phyloP scores from a whole-genome alignment of 2,113 vertebrate species.

The Zeus faber region DNA sequence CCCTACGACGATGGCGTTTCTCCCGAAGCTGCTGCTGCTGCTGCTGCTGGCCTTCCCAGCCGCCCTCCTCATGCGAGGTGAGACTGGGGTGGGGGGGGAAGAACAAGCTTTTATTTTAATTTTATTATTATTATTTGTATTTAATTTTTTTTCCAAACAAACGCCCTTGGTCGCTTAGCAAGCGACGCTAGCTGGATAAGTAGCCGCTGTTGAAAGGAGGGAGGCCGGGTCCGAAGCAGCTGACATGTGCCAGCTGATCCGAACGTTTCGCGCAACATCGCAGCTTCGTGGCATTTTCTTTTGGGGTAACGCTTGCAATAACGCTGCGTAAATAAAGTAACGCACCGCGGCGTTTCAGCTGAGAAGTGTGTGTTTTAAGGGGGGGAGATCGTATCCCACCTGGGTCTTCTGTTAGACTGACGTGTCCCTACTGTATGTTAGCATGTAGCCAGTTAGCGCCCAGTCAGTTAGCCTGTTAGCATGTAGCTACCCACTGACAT shows the following conservation, averaged over 20 bases:
- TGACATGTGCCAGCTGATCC: conserved; percentile 8
- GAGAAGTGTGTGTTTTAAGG: neutral
- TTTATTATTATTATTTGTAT: no score
- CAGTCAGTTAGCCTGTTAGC: no score
- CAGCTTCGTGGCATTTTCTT: no score
- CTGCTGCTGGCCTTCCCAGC: conserved; percentile 61
- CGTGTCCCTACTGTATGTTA: conserved; percentile 65
- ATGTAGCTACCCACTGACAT: no score
- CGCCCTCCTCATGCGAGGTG: conserved; percentile 54
- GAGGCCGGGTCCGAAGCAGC: conserved; percentile 32
- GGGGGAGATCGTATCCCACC: no score
- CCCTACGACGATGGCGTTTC: conserved; percentile 58
- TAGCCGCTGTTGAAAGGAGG: neutral
- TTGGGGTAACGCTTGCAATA: neutral
- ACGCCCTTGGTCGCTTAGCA: no score
- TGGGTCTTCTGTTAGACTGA: conserved; percentile 52
- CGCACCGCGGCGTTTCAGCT: neutral
- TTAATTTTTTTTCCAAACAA: no score
- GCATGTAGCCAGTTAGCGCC: neutral
- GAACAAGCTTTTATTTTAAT: no score
- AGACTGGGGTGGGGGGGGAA: neutral
- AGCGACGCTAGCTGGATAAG: conserved; percentile 14
- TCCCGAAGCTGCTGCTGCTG: conserved; percentile 64
- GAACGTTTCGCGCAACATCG: no score
- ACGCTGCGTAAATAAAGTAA: neutral